Base-by-base conservation (phyloP, 2,888 invertebrate species). In the Helicoverpa assulta region DNA sequence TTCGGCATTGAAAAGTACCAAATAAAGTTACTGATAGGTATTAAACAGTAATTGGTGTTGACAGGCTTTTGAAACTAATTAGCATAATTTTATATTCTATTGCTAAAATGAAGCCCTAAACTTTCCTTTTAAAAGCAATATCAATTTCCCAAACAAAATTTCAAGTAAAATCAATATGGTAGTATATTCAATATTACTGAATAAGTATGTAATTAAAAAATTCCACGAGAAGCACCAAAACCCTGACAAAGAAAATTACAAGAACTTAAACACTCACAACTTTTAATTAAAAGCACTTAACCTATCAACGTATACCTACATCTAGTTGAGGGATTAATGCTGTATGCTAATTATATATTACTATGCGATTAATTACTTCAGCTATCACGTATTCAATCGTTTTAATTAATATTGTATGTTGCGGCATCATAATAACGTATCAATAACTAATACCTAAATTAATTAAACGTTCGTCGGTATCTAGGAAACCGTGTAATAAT, bases 1-100 rank as follows among this genome's bases (percentile, higher is more conserved):
- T 72, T 63, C 57, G 50, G 52, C 62, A 71, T 64, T 40, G 7
- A 52, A 76, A 64, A 58, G 50, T 65, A 73, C 70, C 59, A 82
- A 87, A 86, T 87, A 77, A 73, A 81, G 84, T 86, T 84, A 68
- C 66, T 69, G 73, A 68, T 79, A n/a, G n/a, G n/a, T n/a, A 80
- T 73, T 66, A 67, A 63, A 57, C 52, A 55, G 43, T 71, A 67
- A 76, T 79, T 66, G 65, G n/a, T 26, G 60, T 53, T 53, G 72
- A 75, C 70, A 70, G 51, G 52, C 67, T 69, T 78, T 50, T 50
- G 18, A 71, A 69, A 66, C 56, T 66, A 58, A 67, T 69, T 57
- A 66, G 33, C 40, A 40, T 52, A 58, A 62, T 59, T 66, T 18
- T 58, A 16, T 33, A 19, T 79, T 50, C 53, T 55, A 37, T 50